A percentile compares a stretch with the other conserved stretches of the same genome.
Evolutionary conservation across 2,797 vertebrate genomes (phyloP).

Genomic region (Oreortyx pictus): DNA sequence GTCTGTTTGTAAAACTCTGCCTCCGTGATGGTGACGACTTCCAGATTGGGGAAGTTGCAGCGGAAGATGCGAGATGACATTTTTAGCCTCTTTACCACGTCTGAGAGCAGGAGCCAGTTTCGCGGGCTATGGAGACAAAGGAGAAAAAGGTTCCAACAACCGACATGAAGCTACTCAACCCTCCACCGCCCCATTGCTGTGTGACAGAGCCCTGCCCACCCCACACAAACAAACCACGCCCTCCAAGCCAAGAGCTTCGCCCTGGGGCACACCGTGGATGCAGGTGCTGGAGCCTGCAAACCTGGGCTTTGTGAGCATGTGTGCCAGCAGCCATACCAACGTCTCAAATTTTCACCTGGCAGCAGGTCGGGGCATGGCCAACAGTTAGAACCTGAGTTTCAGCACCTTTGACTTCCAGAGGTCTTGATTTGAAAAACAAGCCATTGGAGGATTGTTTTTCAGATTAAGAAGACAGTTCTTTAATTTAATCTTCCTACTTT

Average conservation of each 20-base stretch:
- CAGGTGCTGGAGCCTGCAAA: background rate
- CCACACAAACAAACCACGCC: background rate
- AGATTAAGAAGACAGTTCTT: background rate
- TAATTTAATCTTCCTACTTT: background rate
- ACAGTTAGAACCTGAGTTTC: background rate
- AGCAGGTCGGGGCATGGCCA: background rate
- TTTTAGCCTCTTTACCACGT: slow-evolving; percentile 89
- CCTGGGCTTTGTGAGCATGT: fast-evolving
- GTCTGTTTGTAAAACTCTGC: slow-evolving; percentile 92
- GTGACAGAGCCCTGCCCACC: background rate
- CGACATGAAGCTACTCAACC: background rate
- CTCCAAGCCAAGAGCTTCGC: background rate
- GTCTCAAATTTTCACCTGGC: background rate
- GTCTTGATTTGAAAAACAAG: background rate
- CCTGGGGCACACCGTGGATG: fast-evolving
- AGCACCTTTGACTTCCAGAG: background rate
- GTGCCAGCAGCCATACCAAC: background rate
- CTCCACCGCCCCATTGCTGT: fast-evolving
- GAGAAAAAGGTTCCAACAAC: background rate
- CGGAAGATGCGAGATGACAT: slow-evolving; percentile 91
- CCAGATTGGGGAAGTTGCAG: slow-evolving; percentile 89
- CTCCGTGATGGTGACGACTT: slow-evolving; percentile 88
- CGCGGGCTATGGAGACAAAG: slow-evolving; percentile 80
- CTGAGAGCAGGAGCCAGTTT: slow-evolving; percentile 92
- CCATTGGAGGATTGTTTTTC: background rate